A percentile compares a stretch with the other conserved stretches of the same genome.
Conservation (phyloP, 2,888 invertebrate species). For the Euproctis similis region DNA sequence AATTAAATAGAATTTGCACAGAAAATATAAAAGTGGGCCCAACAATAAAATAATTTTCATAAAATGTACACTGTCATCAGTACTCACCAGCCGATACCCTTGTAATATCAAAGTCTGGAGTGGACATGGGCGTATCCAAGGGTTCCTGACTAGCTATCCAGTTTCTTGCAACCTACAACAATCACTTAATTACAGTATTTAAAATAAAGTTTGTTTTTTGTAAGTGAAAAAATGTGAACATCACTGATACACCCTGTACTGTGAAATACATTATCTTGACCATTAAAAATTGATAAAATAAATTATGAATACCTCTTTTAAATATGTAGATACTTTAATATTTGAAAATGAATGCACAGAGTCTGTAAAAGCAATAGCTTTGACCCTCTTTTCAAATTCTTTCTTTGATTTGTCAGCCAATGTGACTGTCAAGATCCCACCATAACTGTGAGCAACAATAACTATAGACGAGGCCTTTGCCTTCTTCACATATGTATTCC, state of each 20-base stretch:
- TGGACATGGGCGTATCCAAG: conserved; percentile 71
- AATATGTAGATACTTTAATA: conserved; percentile 41
- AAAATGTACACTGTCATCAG: no score
- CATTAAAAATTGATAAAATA: not conserved
- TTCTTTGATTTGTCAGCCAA: conserved; percentile 70
- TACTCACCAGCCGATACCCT: conserved; percentile 76
- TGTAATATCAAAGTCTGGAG: conserved; percentile 68
- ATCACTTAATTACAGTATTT: no score
- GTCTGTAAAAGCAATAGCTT: conserved; percentile 86
- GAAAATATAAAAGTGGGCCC: no score
- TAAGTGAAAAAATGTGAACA: no score
- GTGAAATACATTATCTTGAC: no score
- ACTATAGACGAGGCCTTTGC: conserved; percentile 78
- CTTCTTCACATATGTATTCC: conserved; percentile 78
- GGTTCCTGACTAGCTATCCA: conserved; percentile 77
- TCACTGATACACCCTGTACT: no score
- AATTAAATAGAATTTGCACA: no score
- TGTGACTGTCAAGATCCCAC: conserved; percentile 80
- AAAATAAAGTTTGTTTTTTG: no score
- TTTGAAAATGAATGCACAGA: conserved; percentile 78
- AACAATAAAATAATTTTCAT: no score
- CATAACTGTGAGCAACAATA: conserved; percentile 88
- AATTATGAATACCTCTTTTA: conserved; percentile 53
- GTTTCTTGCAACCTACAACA: conserved; percentile 74
- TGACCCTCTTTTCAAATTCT: conserved; percentile 79